phyloP scores from a whole-genome alignment of 1,140 invertebrate genomes.

The Drosophila yakuba region DNA sequence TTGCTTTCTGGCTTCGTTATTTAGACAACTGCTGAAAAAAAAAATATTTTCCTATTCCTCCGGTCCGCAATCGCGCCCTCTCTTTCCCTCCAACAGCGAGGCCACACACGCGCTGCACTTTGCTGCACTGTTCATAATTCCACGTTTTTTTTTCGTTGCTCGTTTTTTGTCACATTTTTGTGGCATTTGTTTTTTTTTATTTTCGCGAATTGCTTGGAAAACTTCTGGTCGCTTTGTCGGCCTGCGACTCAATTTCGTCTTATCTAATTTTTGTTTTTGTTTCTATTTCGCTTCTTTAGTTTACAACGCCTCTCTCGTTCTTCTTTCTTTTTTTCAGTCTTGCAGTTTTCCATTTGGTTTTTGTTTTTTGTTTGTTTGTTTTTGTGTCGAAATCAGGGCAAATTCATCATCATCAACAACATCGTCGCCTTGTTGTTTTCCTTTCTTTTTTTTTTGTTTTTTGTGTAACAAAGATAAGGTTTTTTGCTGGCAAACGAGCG shows the following conservation, averaged over 20 bases:
- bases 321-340: constrained; percentile 5
- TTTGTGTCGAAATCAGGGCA: constrained; percentile 82
- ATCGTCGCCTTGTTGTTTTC: constrained; percentile 68
- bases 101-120: constrained; percentile 73
- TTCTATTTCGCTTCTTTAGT: constrained; percentile 43
- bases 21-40: constrained; percentile 77
- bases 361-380: constrained; percentile 73
- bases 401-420: constrained; percentile 82
- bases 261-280: constrained; percentile 77
- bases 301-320: constrained; percentile 27
- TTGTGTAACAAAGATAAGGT: constrained; percentile 79
- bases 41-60: constrained; percentile 43
- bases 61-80: constrained; percentile 8
- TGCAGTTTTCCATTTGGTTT: constrained; percentile 34
- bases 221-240: constrained; percentile 69
- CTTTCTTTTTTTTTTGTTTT: constrained; percentile 39
- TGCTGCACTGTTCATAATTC: constrained; percentile 63
- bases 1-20: constrained; percentile 79
- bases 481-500: constrained; percentile 63
- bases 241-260: constrained; percentile 78
- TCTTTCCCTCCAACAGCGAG: constrained; percentile 2
- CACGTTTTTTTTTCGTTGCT: constrained; percentile 18
- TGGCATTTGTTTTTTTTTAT: constrained; percentile 11
- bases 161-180: constrained; percentile 42
- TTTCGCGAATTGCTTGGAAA: constrained; percentile 54